Evolutionary conservation across 2,888 invertebrate species (phyloP).

Genomic region (Invenusta paracnida): DNA sequence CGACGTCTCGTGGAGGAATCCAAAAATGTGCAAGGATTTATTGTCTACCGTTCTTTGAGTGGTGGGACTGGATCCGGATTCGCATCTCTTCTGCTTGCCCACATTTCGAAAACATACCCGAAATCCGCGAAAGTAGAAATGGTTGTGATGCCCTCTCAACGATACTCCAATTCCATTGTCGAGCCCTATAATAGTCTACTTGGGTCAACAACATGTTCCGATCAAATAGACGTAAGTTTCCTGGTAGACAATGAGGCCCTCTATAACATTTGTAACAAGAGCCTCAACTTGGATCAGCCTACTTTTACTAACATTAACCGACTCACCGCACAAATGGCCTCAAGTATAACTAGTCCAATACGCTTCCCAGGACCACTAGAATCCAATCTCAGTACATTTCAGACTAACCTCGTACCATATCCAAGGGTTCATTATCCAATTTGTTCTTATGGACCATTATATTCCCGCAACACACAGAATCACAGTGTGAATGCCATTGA

Average conservation of each 20-base stretch:
- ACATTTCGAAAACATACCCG: too few relatives aligned
- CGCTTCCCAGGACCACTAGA: conserved; percentile 13
- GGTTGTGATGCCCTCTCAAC: too few relatives aligned
- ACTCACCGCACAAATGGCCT: conserved; percentile 11
- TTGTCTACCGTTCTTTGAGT: too few relatives aligned
- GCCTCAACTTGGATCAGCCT: neutral
- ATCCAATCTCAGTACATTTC: conserved; percentile 34
- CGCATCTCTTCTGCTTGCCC: too few relatives aligned
- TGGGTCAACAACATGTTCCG: neutral
- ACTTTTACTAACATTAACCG: conserved; percentile 8
- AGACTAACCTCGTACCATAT: conserved; percentile 43
- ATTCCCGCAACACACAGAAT: neutral
- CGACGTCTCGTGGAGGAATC: too few relatives aligned
- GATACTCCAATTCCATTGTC: too few relatives aligned
- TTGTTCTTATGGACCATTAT: conserved; percentile 35
- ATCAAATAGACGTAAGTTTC: neutral
- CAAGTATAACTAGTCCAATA: conserved; percentile 15
- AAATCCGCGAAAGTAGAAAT: too few relatives aligned
- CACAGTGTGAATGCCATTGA: neutral
- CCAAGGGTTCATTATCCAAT: conserved; percentile 42
- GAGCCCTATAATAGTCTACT: conserved; percentile 9
- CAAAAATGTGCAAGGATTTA: too few relatives aligned
- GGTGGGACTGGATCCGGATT: too few relatives aligned
- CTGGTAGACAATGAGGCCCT: conserved; percentile 21
- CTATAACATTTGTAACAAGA: conserved; percentile 1